A percentile compares a stretch with the other conserved stretches of the same genome.
These are phyloP conservation scores for Gopherus flavomarginatus DNA, from an alignment of 2,113 vertebrate genomes.

Conservation along the genomic window DNA sequence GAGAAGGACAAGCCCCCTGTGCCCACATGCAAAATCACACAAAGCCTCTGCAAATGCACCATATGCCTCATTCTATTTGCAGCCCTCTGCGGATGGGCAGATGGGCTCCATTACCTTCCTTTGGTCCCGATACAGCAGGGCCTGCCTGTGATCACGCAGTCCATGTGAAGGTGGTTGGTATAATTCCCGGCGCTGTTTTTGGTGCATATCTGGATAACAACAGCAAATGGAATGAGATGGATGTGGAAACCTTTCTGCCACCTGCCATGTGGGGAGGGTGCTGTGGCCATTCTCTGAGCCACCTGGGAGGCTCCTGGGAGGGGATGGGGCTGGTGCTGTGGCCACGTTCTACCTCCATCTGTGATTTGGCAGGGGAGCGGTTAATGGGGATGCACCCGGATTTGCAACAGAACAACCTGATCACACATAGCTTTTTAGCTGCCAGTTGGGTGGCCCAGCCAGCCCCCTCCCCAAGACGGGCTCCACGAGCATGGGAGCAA, in stretches of 20 bases:
- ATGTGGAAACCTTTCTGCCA: neutral
- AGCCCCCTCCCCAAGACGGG: neutral
- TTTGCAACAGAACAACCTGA: neutral
- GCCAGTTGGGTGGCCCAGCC: neutral
- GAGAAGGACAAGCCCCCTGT: neutral
- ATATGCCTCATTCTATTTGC: rapidly evolving
- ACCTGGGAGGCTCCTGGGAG: neutral
- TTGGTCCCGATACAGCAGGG: slow-evolving; percentile 99
- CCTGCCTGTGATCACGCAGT: slow-evolving; percentile 95
- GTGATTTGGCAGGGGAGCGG: neutral
- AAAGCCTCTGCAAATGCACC: neutral
- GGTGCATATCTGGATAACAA: slow-evolving; percentile 90
- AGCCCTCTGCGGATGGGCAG: neutral
- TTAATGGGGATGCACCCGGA: neutral
- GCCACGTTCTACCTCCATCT: neutral
- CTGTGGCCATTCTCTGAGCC: neutral
- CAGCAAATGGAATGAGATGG: neutral
- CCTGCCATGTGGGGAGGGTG: neutral
- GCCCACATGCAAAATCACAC: neutral
- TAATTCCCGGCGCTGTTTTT: slow-evolving; percentile 94
- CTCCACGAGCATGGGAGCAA: neutral
- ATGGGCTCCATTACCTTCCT: slow-evolving; percentile 86
- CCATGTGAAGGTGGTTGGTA: slow-evolving; percentile 97
- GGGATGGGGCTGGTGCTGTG: neutral
- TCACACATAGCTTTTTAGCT: neutral